phyloP scores from a whole-genome alignment of 2,113 vertebrate genomes.

The Alexandromys fortis region DNA sequence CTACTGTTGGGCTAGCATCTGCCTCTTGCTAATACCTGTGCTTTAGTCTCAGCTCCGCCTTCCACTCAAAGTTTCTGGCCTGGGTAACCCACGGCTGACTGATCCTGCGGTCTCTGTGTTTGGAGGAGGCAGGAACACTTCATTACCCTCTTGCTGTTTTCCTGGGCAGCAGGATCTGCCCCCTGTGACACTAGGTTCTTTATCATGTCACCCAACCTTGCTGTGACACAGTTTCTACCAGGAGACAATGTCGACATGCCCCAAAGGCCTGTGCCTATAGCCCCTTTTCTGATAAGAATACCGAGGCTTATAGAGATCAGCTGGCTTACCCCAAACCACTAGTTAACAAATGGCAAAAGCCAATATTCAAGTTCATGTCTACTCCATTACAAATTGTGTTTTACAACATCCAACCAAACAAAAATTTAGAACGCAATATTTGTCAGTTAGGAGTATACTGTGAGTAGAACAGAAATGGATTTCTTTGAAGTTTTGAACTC shows the following conservation, averaged over 20 bases:
- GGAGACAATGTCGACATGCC: background rate
- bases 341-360: background rate
- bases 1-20: background rate
- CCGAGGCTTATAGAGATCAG: background rate
- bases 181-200: background rate
- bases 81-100: background rate
- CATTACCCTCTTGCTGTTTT: background rate
- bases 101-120: background rate
- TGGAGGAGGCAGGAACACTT: background rate
- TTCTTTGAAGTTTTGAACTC: background rate
- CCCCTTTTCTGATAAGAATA: background rate
- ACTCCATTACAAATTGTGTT: background rate
- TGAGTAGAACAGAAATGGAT: background rate
- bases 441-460: background rate
- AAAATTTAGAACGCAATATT: background rate
- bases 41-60: background rate
- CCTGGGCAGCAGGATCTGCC: fast-evolving
- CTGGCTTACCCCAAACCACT: background rate
- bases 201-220: background rate
- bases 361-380: background rate
- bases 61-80: background rate
- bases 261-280: background rate
- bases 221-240: background rate
- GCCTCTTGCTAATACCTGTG: slow-evolving; percentile 7
- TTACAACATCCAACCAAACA: background rate